Evolutionary conservation across 2,888 invertebrate species (phyloP).

Genomic region (Drosophila anceps): DNA sequence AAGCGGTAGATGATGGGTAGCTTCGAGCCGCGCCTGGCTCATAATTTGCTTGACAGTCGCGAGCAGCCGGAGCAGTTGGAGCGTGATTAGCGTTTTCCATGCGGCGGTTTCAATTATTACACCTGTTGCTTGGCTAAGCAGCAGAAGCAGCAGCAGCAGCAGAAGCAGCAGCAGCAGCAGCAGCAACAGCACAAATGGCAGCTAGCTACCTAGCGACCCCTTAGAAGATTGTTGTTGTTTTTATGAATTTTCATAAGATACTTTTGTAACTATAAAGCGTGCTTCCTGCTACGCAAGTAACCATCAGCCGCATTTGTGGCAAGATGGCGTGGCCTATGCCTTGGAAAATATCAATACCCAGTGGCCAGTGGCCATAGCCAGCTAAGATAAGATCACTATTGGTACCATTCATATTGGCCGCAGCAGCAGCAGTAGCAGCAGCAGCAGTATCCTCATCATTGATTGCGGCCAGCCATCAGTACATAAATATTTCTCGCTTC

Average conservation of each 20-base stretch:
- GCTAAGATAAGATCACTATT: conserved; percentile 46
- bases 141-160: conserved; percentile 11
- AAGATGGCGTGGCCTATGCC: conserved; percentile 66
- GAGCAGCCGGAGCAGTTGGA: conserved; percentile 49
- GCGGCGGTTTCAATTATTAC: conserved; percentile 84
- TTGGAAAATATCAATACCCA: conserved; percentile 47
- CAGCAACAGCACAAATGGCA: conserved; percentile 8
- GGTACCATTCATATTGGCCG: conserved; percentile 22
- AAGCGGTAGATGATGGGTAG: conserved; percentile 10
- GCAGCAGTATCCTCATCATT: conserved; percentile 63
- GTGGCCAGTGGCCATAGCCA: conserved; percentile 40
- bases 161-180: conserved; percentile 13
- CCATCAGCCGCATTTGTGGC: conserved; percentile 34
- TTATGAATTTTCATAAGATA: conserved; percentile 61
- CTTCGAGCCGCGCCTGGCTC: conserved; percentile 46
- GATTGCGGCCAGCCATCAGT: conserved; percentile 62
- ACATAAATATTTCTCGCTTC: conserved; percentile 75
- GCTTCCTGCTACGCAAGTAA: conserved; percentile 72
- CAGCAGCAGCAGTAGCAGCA: conserved; percentile 27
- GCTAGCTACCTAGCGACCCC: conserved; percentile 43
- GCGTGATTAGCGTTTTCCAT: conserved; percentile 78
- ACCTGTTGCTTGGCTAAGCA: conserved; percentile 75
- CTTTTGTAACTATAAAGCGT: conserved; percentile 70
- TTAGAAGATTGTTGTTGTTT: conserved; percentile 33
- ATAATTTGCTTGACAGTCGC: conserved; percentile 62